These are phyloP conservation scores for Chironomus riparius DNA, from an alignment of 2,888 invertebrate species.

Conservation along the genomic window DNA sequence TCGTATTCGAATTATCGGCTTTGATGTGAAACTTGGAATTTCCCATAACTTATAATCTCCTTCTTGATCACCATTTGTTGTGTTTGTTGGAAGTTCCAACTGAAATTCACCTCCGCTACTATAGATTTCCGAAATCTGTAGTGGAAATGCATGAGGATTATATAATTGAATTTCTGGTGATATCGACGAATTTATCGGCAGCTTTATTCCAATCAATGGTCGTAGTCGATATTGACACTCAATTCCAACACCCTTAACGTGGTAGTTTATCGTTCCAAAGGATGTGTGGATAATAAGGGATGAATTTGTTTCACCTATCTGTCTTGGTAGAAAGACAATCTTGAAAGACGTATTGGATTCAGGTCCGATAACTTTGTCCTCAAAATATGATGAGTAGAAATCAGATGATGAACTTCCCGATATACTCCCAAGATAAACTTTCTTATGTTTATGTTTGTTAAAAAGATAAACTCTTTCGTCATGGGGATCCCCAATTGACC, in stretches of 20 bases:
- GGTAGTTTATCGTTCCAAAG: constrained; percentile 80
- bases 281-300: constrained; percentile 90
- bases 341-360: constrained; percentile 89
- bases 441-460: constrained; percentile 78
- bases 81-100: constrained; percentile 62
- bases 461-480: constrained; percentile 77
- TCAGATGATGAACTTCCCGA: constrained; percentile 81
- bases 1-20: constrained; percentile 77
- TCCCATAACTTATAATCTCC: constrained; percentile 80
- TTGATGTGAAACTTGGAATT: constrained; percentile 80
- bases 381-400: constrained; percentile 96
- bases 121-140: constrained; percentile 78
- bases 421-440: constrained; percentile 85
- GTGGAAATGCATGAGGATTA: constrained; percentile 81
- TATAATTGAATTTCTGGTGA: constrained; percentile 83
- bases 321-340: constrained; percentile 89
- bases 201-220: constrained; percentile 81
- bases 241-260: constrained; percentile 74
- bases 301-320: constrained; percentile 79
- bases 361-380: constrained; percentile 88
- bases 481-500: constrained; percentile 75
- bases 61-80: constrained; percentile 54
- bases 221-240: constrained; percentile 85
- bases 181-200: constrained; percentile 86
- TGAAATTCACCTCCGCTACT: constrained; percentile 85